phyloP scores from a whole-genome alignment of 2,113 vertebrate genomes.

The Petrocephalus zakoni region DNA sequence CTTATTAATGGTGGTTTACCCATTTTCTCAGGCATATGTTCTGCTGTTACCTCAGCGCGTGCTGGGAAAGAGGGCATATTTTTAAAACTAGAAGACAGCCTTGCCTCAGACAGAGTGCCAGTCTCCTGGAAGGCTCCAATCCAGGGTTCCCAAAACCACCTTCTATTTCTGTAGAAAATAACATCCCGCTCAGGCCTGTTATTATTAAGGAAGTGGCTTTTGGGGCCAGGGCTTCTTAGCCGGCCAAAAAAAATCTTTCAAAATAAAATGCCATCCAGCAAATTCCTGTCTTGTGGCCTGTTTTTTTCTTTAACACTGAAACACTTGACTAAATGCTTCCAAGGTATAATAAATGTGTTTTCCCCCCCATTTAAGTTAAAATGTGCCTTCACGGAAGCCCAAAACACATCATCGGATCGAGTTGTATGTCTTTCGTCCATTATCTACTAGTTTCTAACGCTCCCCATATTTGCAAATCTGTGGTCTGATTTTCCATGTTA shows the following conservation, averaged over 20 bases:
- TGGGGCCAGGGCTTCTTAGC: slow-evolving; percentile 54
- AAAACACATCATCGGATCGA: background rate
- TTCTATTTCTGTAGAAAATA: slow-evolving; percentile 55
- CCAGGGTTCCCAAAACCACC: slow-evolving; percentile 48
- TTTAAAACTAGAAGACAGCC: background rate
- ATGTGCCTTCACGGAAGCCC: background rate
- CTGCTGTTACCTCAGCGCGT: background rate
- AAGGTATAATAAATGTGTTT: background rate
- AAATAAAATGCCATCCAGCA: slow-evolving; percentile 49
- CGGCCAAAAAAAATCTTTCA: slow-evolving; percentile 66
- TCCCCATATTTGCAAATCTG: background rate
- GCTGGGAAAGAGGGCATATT: background rate
- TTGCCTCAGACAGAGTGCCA: background rate
- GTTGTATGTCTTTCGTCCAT: background rate
- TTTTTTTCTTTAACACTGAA: slow-evolving; percentile 30
- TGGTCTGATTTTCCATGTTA: background rate
- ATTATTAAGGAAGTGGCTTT: slow-evolving; percentile 67
- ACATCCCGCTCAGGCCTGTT: slow-evolving; percentile 57
- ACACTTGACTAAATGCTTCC: slow-evolving; percentile 2
- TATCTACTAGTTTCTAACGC: background rate
- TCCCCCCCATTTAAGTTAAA: background rate
- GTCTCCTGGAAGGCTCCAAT: slow-evolving; percentile 33
- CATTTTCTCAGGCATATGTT: background rate
- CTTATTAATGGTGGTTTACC: background rate
- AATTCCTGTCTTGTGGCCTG: slow-evolving; percentile 53